Evolutionary conservation across 2,113 vertebrate genomes (phyloP).

Genomic region (human (Homo sapiens)): GRCh38 chrX:120656001-120656500

Average conservation of each 20-base stretch:
- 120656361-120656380: constrained; percentile 25
- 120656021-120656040: not conserved
- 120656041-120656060: not conserved
- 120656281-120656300: not conserved
- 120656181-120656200: not conserved
- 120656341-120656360: not conserved
- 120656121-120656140: not conserved
- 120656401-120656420: not conserved
- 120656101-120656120: not conserved
- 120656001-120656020: not conserved
- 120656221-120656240: not conserved
- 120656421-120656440: not conserved
- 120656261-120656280: not conserved
- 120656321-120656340: not conserved
- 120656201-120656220: not conserved
- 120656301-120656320: not conserved
- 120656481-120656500: not conserved
- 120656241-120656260: not conserved
- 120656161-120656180: not conserved
- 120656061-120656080: not conserved
- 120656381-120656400: constrained; percentile 12
- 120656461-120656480: constrained; percentile 21
- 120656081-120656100: not conserved
- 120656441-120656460: not conserved
- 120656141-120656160: not conserved